These are phyloP conservation scores for Chaetogeoica ovagalla DNA, from an alignment of 2,888 invertebrate species.

Conservation along the genomic window DNA sequence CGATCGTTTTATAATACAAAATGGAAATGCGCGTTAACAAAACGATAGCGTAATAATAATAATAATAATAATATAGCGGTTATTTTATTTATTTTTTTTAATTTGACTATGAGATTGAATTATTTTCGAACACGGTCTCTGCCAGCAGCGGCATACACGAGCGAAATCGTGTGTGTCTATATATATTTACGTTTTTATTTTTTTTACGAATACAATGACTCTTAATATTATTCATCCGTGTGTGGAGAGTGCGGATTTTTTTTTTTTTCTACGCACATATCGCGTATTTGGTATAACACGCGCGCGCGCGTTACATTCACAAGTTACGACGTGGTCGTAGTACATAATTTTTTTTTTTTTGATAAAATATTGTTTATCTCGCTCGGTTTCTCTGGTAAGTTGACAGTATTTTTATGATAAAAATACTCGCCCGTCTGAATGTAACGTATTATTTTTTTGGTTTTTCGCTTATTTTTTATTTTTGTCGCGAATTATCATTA, in stretches of 20 bases:
- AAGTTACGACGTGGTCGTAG: constrained; percentile 1
- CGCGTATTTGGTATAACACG: no score
- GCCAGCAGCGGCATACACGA: no score
- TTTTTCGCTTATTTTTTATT: constrained; percentile 3
- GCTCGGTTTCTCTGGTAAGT: constrained; percentile 46
- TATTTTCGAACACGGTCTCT: no score
- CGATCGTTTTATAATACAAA: no score
- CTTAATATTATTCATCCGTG: constrained; percentile 4
- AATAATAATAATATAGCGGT: no score
- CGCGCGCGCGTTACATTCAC: constrained; percentile 12
- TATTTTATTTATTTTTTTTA: no score
- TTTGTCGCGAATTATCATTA: constrained; percentile 18
- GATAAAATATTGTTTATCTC: constrained; percentile 52
- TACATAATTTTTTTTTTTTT: constrained; percentile 39
- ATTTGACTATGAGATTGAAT: no score
- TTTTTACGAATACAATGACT: not conserved
- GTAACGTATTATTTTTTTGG: constrained; percentile 37
- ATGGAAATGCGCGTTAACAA: no score
- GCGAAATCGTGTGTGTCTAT: not conserved
- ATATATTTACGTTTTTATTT: not conserved
- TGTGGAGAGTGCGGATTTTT: not conserved
- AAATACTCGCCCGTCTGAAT: constrained; percentile 39
- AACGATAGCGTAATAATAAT: no score
- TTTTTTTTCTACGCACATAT: not conserved
- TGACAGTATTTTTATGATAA: constrained; percentile 52